These are phyloP conservation scores for Standfussiana lucernea DNA, from an alignment of 2,888 invertebrate genomes.

Conservation along the genomic window DNA sequence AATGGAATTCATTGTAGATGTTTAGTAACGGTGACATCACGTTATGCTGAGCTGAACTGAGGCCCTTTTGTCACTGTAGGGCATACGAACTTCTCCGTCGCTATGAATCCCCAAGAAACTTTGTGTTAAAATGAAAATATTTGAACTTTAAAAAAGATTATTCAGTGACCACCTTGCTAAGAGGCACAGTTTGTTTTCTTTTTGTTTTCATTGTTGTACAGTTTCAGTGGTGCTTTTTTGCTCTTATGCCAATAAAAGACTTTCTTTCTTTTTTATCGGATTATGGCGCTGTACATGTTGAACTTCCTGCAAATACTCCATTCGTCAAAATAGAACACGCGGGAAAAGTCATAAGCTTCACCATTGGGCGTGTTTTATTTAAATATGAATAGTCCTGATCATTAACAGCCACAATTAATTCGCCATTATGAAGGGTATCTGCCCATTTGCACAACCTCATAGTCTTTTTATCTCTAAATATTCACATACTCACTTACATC, in stretches of 20 bases:
- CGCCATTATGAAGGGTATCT: neutral
- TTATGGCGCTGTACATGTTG: neutral
- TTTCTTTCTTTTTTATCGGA: neutral
- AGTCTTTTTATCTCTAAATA: neutral
- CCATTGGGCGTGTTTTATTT: neutral
- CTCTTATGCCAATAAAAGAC: neutral
- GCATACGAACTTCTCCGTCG: neutral
- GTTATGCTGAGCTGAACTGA: neutral
- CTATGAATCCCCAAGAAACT: neutral
- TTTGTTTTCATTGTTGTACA: neutral
- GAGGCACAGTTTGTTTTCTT: neutral
- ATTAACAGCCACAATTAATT: neutral
- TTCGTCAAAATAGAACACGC: neutral
- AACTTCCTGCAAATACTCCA: neutral
- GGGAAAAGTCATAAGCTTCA: neutral
- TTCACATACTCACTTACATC: conserved; percentile 29
- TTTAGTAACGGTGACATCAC: neutral
- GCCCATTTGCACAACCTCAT: neutral
- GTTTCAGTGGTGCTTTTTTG: neutral
- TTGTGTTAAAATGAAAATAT: neutral
- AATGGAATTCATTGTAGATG: neutral
- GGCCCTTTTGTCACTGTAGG: neutral
- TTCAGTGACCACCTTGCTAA: neutral
- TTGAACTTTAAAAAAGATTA: neutral
- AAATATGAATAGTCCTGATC: neutral